Base-by-base conservation (phyloP, 2,888 invertebrate genomes). In the Ichneumon xanthorius region DNA sequence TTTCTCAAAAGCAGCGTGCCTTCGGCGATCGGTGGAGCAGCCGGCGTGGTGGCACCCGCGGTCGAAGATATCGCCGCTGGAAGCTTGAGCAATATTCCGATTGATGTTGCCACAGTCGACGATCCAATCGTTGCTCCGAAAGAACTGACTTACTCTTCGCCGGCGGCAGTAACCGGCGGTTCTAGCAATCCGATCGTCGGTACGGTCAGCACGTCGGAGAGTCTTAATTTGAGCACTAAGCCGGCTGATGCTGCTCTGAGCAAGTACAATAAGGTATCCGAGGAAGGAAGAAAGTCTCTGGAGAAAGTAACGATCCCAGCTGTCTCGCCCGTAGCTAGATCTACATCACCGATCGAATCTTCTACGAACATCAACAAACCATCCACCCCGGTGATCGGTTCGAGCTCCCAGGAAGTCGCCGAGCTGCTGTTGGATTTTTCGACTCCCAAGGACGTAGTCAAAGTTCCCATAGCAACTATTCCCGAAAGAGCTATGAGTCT, bases 371-470 rank as follows among this genome's bases (percentile, higher is more conserved):
- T 95, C 95, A 0, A 94, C 61, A 87, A 86, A 86, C 67, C 85
- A 22, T 67, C 77, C 4, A 73, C 82, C 5, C 77, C 89, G 26
- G 65, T 89, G 2, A 81, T 90, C 0, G 77, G 88, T 37, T 87
- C 91, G 0, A 88, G 95, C 19, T 95, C 95, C 0, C 95, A 96
- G 84, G 96, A 96, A 87, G 95, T 96, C 0, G 95, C 96, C 0
- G 96, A 96, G 89, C 95, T 96, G 94, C 90, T 96, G 82, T 90
- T 96, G 80, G 96, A 96, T 90, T 96, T 96, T 91, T 96, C 96
- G 0, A 95, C 96, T 14, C 95, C 95, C 2, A 95, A 95, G 48
- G 95, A 95, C 86, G 95, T 95, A 14, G 80, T 65, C 11, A 94
- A 92, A 82, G 88, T 89, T 16, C 71, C 91, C n/a, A 82, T 93